A percentile compares a stretch with the other conserved stretches of the same genome.
These are phyloP conservation scores for Holacanthus passer DNA, from an alignment of 2,113 vertebrate species.

Conservation along the genomic window DNA sequence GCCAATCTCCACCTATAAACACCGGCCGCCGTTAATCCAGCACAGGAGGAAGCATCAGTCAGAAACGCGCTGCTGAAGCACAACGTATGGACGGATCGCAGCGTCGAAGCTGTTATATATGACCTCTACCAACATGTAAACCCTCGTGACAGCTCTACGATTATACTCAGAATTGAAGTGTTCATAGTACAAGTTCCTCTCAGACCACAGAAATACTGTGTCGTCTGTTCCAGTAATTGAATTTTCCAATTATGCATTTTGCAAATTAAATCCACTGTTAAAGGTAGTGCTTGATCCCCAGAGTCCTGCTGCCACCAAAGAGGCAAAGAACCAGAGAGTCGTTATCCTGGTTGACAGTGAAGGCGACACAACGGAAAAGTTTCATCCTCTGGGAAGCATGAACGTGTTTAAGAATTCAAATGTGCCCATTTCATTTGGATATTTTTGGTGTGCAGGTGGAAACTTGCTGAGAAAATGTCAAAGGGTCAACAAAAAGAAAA, in stretches of 20 bases:
- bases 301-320: constrained; percentile 10
- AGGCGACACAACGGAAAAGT: background rate
- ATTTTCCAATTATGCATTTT: background rate
- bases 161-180: too few relatives aligned
- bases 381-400: background rate
- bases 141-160: too few relatives aligned
- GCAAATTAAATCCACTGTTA: constrained; percentile 22
- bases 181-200: background rate
- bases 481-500: background rate
- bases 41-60: constrained; percentile 19
- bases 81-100: background rate
- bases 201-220: background rate
- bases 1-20: constrained; percentile 39
- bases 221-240: background rate
- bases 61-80: background rate
- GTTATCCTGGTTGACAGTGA: constrained; percentile 22
- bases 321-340: constrained; percentile 24
- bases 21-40: constrained; percentile 13
- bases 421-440: background rate
- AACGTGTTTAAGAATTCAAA: background rate
- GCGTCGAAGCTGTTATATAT: too few relatives aligned
- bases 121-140: too few relatives aligned
- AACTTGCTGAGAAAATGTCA: constrained; percentile 12
- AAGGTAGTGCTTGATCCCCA: constrained; percentile 8
- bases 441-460: background rate